phyloP scores from a whole-genome alignment of 2,888 invertebrate genomes.

The Leptopilina drosophilae region DNA sequence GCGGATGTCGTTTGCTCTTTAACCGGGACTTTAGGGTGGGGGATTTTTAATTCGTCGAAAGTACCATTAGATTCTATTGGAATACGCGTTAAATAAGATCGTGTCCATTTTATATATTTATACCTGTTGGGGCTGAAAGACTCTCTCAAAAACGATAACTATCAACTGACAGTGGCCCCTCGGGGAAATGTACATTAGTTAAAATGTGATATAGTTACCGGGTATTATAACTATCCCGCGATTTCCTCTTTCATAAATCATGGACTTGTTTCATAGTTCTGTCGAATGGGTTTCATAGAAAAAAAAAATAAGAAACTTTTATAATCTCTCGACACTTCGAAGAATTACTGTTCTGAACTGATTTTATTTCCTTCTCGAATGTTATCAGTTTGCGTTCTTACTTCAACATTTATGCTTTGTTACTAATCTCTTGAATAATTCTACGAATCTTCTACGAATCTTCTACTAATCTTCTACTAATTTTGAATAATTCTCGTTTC shows the following conservation, averaged over 20 bases:
- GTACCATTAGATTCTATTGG: conserved; percentile 42
- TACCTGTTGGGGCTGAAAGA: conserved; percentile 20
- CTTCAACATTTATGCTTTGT: background rate
- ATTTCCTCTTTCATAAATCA: conserved; percentile 42
- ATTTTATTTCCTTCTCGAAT: conserved; percentile 33
- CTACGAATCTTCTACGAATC: too few relatives aligned
- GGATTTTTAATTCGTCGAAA: conserved; percentile 48
- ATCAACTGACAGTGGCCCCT: conserved; percentile 40
- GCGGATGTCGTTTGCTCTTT: conserved; percentile 51
- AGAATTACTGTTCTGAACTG: conserved; percentile 17
- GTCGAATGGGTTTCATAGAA: conserved; percentile 15
- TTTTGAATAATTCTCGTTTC: too few relatives aligned
- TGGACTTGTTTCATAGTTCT: conserved; percentile 33
- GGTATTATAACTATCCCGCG: background rate
- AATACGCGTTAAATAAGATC: conserved; percentile 44
- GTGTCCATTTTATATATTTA: background rate
- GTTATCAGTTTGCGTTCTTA: conserved; percentile 3
- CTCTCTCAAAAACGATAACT: conserved; percentile 43
- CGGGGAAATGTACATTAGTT: conserved; percentile 41
- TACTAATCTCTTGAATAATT: too few relatives aligned
- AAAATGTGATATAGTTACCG: conserved; percentile 42
- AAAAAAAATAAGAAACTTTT: conserved; percentile 28
- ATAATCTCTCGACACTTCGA: conserved; percentile 13
- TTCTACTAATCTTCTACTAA: too few relatives aligned
- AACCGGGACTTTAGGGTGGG: conserved; percentile 21